Percentiles rank a stretch among this genome's conserved stretches.
phyloP scores from a whole-genome alignment of 2,113 vertebrate genomes.

The Serinus canaria region DNA sequence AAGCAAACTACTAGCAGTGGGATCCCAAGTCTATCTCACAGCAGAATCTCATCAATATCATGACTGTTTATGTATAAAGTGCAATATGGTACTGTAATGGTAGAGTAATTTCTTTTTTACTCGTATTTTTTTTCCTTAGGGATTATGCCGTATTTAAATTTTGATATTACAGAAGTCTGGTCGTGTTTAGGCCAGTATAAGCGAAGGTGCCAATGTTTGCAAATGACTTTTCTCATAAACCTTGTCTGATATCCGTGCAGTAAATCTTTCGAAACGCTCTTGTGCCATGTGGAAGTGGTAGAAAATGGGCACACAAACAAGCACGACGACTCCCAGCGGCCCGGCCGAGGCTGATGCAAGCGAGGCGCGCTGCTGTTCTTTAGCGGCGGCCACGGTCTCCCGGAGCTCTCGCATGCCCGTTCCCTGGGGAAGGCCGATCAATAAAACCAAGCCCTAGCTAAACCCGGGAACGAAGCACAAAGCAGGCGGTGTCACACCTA shows the following conservation, averaged over 20 bases:
- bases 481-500: background rate
- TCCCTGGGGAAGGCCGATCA: background rate
- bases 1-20: background rate
- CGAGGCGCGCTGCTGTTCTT: fast-evolving
- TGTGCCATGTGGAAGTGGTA: fast-evolving
- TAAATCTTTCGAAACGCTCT: fast-evolving
- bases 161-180: fast-evolving
- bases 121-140: background rate
- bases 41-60: background rate
- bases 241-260: background rate
- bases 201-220: background rate
- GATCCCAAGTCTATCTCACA: background rate
- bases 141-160: background rate
- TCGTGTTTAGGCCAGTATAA: background rate
- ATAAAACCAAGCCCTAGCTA: background rate
- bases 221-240: background rate
- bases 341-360: background rate
- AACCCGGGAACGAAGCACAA: background rate
- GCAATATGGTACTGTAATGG: fast-evolving
- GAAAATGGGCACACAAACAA: background rate
- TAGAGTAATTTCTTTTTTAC: background rate
- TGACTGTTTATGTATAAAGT: fast-evolving
- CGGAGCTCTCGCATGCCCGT: background rate
- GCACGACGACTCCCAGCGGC: too few species aligned
- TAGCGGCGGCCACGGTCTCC: too few species aligned